These are phyloP conservation scores for Oikopleura vanhoeffeni DNA, from an alignment of 23 tunicate species.

Conservation along the genomic window DNA sequence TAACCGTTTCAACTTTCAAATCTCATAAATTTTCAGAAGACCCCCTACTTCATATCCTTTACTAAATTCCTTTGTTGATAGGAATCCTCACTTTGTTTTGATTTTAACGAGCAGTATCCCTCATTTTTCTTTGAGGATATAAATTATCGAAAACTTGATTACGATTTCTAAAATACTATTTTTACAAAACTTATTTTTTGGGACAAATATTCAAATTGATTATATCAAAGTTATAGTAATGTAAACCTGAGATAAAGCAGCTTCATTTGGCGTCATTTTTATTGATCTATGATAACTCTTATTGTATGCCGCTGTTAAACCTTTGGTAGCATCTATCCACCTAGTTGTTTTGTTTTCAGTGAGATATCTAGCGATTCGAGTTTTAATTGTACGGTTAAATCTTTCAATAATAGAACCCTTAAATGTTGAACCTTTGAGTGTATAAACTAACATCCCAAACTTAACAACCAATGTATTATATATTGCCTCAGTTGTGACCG, in stretches of 20 bases:
- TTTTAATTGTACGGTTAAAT: not conserved
- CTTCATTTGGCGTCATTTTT: not conserved
- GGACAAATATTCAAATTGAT: too few species aligned
- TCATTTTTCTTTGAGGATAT: not conserved
- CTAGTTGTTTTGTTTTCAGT: not conserved
- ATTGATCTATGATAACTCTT: not conserved
- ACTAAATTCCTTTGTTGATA: too few species aligned
- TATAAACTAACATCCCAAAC: not conserved
- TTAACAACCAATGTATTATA: not conserved
- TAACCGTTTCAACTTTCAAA: too few species aligned
- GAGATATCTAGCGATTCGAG: not conserved
- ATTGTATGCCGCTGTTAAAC: not conserved
- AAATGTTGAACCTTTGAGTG: not conserved
- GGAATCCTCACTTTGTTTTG: not conserved
- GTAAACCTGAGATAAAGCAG: not conserved
- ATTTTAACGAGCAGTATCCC: not conserved
- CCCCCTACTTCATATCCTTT: too few species aligned
- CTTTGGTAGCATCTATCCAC: not conserved
- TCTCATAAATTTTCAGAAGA: too few species aligned
- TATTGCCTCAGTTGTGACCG: not conserved
- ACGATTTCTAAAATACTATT: not conserved
- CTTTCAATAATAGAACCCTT: not conserved
- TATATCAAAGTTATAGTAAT: too few species aligned
- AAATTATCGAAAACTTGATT: not conserved
- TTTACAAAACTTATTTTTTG: too few species aligned